phyloP scores from a whole-genome alignment of 2,888 invertebrate genomes.

The Phalangium opilio region DNA sequence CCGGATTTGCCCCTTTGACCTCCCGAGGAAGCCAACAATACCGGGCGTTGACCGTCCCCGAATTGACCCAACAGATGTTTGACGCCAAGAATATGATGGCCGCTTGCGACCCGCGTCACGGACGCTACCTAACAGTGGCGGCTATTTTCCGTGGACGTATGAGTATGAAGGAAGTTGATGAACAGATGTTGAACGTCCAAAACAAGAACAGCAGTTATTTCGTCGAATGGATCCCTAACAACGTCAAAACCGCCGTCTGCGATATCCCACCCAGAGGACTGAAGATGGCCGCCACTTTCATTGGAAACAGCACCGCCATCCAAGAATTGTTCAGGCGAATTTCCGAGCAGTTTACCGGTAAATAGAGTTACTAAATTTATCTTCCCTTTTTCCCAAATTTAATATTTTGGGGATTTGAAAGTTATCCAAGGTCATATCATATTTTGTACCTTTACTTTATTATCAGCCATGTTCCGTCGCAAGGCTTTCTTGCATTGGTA shows the following conservation, averaged over 20 bases:
- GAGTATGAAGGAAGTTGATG: slow-evolving; percentile 41
- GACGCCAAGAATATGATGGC: slow-evolving; percentile 41
- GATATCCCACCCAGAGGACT: slow-evolving; percentile 40
- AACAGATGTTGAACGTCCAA: slow-evolving; percentile 41
- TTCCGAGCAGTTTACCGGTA: slow-evolving; percentile 33
- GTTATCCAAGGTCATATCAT: no score
- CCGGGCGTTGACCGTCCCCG: slow-evolving; percentile 31
- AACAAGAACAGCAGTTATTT: slow-evolving; percentile 40
- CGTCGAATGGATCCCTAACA: slow-evolving; percentile 38
- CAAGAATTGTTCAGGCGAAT: slow-evolving; percentile 35
- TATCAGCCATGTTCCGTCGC: slow-evolving; percentile 72
- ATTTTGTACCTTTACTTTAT: neutral
- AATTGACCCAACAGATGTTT: slow-evolving; percentile 36
- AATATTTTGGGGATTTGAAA: no score
- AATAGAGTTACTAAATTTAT: neutral
- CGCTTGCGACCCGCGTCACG: slow-evolving; percentile 37
- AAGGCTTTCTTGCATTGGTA: slow-evolving; percentile 97
- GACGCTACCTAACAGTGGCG: slow-evolving; percentile 38
- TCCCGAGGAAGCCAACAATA: slow-evolving; percentile 21
- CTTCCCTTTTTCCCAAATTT: no score
- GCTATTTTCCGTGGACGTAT: slow-evolving; percentile 37
- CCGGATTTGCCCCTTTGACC: slow-evolving; percentile 21
- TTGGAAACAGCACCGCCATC: slow-evolving; percentile 36
- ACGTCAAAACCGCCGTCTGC: slow-evolving; percentile 39
- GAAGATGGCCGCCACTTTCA: slow-evolving; percentile 40